Base-by-base conservation (phyloP, 2,797 vertebrate genomes). In the Chrosomus eos region DNA sequence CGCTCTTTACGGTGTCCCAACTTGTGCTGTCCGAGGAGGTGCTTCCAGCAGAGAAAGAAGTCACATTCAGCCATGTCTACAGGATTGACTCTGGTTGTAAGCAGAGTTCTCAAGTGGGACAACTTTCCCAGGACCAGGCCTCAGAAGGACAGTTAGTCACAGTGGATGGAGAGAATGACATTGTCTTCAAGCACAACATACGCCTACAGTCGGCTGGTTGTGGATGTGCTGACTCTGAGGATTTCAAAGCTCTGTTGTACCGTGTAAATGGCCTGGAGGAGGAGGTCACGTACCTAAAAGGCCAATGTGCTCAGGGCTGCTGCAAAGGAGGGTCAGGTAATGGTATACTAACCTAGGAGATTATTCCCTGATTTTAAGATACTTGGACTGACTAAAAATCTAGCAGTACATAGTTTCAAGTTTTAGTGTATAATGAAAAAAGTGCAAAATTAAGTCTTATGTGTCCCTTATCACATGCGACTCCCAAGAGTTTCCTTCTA, bases 141-240 rank as follows among this genome's bases (percentile, higher is more conserved):
- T 71, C 85, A 55, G 85, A 85, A 0, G 81, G 72, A 9, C 91
- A 84, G 33, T 45, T 72, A 14, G 91, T 94, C 40, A 78, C 83
- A 0, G 53, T 90, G 5, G 89, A 91, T 19, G 95, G 95, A 82
- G 95, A 96, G 6, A 97, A 97, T 77, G 95, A 97, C 84, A 92
- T 98, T 5, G 89, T 96, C 88, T 97, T 99, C 88, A 96, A 93
- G 89, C 97, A 98, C 92, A 97, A 96, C 86, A 97, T 98, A 84
- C 92, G 21, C 28, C 93, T 99, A 72, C 94, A 96, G 77, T 85
- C 93, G 0, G 94, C 95, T 0, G 94, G 90, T 77, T 96, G 94
- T 87, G 93, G 94, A 89, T 98, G 97, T 4, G 94, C 90, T 26
- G 93, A 95, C 81, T 94, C 94, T 0, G 93, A 95, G 51, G 93